Evolutionary conservation across 1,140 invertebrate species (phyloP), one percentile per base, ranked within the genome.

Genomic region (Melitaea cinxia): DNA sequence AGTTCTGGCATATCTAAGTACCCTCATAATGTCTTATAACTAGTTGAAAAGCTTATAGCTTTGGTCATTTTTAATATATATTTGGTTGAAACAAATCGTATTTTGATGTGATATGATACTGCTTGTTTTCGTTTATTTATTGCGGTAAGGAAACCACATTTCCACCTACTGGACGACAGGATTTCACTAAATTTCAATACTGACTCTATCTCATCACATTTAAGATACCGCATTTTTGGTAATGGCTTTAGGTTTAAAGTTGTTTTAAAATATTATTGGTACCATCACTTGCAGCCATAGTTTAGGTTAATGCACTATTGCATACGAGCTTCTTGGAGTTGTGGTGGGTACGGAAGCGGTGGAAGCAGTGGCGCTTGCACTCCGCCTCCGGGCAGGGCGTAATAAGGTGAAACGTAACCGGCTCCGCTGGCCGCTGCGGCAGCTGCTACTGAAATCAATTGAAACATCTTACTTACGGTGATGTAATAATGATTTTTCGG

Each of bases 401-500:
- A 91, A 76, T 95, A 95, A 0, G 94, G 94, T n/a, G 93, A 93
- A 86, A 95, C 92, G 80, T 95, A 95, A 70, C 94, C 94, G 5
- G 94, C 94, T 14, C 93, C 92, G 28, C 93, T 93, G 1, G 91
- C 89, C 7, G 93, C 93, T 35, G 91, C 88, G 49, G 85, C 86
- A 72, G 85, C 86, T 77, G 88, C 85, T 77, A 86, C 78, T 84
- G 78, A 57, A 83, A 86, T 37, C 56, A 58, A 58, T 58, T 21
- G 15, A 7, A 14, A 1, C 9, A n/a, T 24, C 23, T 47, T 23
- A 10, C 7, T 23, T 23, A 28, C 3, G 3, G 3, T 28, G 7
- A 28, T 28, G 26, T 3, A 3, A 28, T 28, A 3, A 28, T 28
- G 26, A 28, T 28, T 28, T 28, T 28, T 28, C 26, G 26, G n/a